Evolutionary conservation across 2,888 invertebrate genomes (phyloP).

Genomic region (Diloba caeruleocephala): DNA sequence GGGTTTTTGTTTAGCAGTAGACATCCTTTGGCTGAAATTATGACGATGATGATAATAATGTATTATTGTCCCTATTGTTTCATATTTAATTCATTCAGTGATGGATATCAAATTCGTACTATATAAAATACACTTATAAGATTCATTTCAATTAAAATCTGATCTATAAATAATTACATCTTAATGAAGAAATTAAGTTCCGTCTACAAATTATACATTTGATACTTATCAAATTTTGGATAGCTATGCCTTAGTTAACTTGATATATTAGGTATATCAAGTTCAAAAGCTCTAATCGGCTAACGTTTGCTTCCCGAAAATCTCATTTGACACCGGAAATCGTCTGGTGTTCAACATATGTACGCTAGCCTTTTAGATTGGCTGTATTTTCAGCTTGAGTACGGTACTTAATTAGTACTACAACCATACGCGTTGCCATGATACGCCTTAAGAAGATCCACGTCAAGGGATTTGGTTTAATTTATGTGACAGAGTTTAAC

Average conservation of each 20-base stretch:
- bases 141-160: background rate
- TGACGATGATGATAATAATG: no score
- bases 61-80: no score
- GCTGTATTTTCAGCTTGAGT: constrained; percentile 59
- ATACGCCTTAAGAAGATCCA: constrained; percentile 13
- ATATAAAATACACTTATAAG: no score
- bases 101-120: no score
- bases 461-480: background rate
- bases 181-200: constrained; percentile 12
- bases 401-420: constrained; percentile 52
- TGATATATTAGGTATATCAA: no score
- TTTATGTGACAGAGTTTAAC: constrained; percentile 1
- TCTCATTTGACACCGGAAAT: constrained; percentile 69
- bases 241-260: constrained; percentile 32
- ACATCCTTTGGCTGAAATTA: no score
- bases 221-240: constrained; percentile 28
- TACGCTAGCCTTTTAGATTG: constrained; percentile 55
- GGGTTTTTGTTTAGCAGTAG: no score
- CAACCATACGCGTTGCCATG: constrained; percentile 12
- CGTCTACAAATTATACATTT: constrained; percentile 16
- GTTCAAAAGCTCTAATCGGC: constrained; percentile 52
- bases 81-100: no score
- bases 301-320: constrained; percentile 58
- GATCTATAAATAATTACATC: constrained; percentile 7
- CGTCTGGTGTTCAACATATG: constrained; percentile 63